Conservation (phyloP, 1,140 invertebrate species). For the Drusus annulatus region DNA sequence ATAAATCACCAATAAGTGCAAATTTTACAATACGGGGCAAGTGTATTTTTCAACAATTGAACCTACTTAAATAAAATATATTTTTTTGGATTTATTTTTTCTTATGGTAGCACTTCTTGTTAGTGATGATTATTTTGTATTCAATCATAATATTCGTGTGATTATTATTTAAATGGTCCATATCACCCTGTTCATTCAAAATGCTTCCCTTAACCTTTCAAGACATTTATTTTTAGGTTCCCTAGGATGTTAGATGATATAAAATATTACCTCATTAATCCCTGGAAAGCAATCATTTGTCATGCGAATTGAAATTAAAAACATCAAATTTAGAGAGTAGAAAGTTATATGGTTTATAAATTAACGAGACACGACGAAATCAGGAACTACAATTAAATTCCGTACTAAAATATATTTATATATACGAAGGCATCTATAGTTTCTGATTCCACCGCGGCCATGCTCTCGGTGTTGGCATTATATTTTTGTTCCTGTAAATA, state of each 20-base stretch:
- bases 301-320: background rate
- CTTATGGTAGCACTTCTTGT: background rate
- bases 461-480: too few species aligned
- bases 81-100: background rate
- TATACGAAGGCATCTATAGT: too few species aligned
- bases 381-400: too few species aligned
- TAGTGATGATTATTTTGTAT: constrained; percentile 22
- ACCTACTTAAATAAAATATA: background rate
- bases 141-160: background rate
- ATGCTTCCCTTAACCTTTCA: constrained; percentile 15
- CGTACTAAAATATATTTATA: background rate
- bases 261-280: constrained; percentile 27
- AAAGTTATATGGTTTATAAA: too few species aligned
- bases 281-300: constrained; percentile 39
- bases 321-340: too few species aligned
- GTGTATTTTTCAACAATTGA: too few species aligned
- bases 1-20: too few species aligned
- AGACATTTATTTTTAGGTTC: constrained; percentile 11
- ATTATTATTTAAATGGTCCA: constrained; percentile 42
- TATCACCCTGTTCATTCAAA: constrained; percentile 27
- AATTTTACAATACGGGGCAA: too few species aligned
- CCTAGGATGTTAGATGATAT: constrained; percentile 37
- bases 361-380: too few species aligned
- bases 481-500: background rate
- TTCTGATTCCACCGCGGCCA: too few species aligned